Evolutionary conservation across 1,140 invertebrate genomes (phyloP).

Genomic region (Tachypleus tridentatus): DNA sequence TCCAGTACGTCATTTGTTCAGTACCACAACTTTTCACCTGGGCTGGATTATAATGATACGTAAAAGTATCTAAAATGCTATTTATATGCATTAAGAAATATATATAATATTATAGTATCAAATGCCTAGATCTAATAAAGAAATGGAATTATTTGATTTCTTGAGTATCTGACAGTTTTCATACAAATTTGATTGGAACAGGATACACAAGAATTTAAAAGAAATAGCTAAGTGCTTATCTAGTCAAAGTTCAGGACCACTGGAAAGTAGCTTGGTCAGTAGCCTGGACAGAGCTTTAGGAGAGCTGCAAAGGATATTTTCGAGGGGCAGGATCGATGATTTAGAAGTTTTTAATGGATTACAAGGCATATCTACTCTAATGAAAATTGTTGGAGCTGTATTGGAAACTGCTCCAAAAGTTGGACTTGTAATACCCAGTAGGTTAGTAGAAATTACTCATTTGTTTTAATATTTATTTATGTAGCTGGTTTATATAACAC

Average conservation of each 20-base stretch:
- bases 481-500: too few species aligned
- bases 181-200: constrained; percentile 19
- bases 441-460: too few species aligned
- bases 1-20: too few species aligned
- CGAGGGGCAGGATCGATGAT: constrained; percentile 34
- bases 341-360: constrained; percentile 41
- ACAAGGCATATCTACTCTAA: constrained; percentile 43
- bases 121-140: too few species aligned
- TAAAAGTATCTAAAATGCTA: too few species aligned
- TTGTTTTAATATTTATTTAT: too few species aligned
- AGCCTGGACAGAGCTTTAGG: constrained; percentile 47
- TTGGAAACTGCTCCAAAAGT: constrained; percentile 23
- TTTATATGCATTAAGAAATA: too few species aligned
- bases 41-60: too few species aligned
- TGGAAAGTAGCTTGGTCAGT: constrained; percentile 46
- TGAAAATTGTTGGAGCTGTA: constrained; percentile 27
- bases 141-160: too few species aligned
- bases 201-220: constrained; percentile 46
- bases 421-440: too few species aligned
- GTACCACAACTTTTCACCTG: too few species aligned
- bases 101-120: too few species aligned
- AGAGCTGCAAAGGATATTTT: constrained; percentile 47
- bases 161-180: background rate
- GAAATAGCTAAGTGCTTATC: constrained; percentile 48
- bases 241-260: constrained; percentile 43